Percentiles rank a stretch among this genome's conserved stretches.
Conservation (phyloP, 64 coral and sea anemone genomes). For the Stichodactyla mertensii region DNA sequence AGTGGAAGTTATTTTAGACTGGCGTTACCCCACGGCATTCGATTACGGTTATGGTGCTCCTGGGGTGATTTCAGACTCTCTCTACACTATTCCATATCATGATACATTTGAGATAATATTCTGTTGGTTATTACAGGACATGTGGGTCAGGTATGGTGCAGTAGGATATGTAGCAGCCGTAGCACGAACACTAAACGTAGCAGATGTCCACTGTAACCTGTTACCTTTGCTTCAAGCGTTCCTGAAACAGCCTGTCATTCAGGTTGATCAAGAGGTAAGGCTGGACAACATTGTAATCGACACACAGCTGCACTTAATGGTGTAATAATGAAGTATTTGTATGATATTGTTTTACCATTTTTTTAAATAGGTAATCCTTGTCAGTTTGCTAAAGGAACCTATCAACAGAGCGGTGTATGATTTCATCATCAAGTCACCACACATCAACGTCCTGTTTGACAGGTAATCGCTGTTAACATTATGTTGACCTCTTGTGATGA, state of each 20-base stretch:
- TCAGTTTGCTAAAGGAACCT: conserved; percentile 91
- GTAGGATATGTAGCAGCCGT: conserved; percentile 85
- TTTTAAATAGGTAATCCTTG: conserved; percentile 79
- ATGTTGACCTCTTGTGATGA: neutral
- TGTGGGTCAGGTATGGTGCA: conserved; percentile 94
- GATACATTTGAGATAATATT: neutral
- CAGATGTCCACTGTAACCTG: conserved; percentile 88
- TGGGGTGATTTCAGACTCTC: neutral
- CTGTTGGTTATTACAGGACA: conserved; percentile 45
- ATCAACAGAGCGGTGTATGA: conserved; percentile 86
- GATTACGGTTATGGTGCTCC: neutral
- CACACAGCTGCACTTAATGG: no score
- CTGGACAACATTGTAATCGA: neutral
- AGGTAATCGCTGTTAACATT: conserved; percentile 39
- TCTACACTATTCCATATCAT: no score
- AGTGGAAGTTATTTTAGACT: no score
- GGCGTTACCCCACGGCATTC: no score
- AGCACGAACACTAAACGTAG: conserved; percentile 65
- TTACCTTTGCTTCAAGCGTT: conserved; percentile 74
- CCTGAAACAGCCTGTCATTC: conserved; percentile 71
- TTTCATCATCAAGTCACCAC: conserved; percentile 74
- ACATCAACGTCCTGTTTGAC: conserved; percentile 75
- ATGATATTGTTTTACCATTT: no score
- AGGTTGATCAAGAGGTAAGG: conserved; percentile 68
- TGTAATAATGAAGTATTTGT: no score